Percentiles rank a stretch among this genome's conserved stretches.
These are phyloP conservation scores for Saccopteryx bilineata DNA, from an alignment of 2,113 vertebrate species.

Conservation along the genomic window DNA sequence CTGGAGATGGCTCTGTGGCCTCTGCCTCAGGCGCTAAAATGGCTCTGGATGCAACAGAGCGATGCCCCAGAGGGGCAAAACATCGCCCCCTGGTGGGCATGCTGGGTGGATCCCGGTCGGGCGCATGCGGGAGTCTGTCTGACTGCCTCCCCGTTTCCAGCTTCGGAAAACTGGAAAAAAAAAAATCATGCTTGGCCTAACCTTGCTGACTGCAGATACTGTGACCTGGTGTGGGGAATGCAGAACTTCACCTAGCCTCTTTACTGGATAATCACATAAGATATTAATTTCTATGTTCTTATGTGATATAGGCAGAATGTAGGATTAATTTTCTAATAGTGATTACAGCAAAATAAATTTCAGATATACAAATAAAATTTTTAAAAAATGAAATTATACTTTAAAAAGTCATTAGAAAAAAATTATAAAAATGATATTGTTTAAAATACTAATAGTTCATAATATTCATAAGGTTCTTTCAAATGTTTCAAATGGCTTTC, in stretches of 20 bases:
- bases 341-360: slow-evolving; percentile 49
- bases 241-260: background rate
- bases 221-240: background rate
- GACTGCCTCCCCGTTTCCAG: too few species aligned
- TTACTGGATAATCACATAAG: background rate
- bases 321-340: slow-evolving; percentile 40
- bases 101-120: too few species aligned
- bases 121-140: too few species aligned
- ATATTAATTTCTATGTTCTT: slow-evolving; percentile 25
- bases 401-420: slow-evolving; percentile 1
- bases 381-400: background rate
- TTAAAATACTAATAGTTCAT: slow-evolving; percentile 17
- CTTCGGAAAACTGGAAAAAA: too few species aligned
- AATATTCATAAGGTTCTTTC: background rate
- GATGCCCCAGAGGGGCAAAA: too few species aligned
- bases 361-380: background rate
- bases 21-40: too few species aligned
- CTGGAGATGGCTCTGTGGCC: too few species aligned
- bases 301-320: background rate
- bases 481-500: background rate
- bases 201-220: background rate
- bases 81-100: too few species aligned
- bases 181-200: background rate
- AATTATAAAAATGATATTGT: background rate
- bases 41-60: too few species aligned